phyloP scores from a whole-genome alignment of 2,888 invertebrate species.

The Phaedon cochleariae region DNA sequence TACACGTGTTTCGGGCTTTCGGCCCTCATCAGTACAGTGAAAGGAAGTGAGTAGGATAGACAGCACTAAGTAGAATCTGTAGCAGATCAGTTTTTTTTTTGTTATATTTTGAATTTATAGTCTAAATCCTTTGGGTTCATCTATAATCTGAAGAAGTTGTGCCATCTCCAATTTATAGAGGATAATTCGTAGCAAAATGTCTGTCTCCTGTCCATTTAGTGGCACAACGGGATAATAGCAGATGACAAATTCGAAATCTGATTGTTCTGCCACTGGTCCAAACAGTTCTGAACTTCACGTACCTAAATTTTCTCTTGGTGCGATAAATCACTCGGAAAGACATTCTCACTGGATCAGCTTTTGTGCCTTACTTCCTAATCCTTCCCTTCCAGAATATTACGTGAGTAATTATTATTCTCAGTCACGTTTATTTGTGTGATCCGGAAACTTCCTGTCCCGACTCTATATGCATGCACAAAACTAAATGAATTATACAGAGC shows the following conservation, averaged over 20 bases:
- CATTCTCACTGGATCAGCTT: conserved; percentile 34
- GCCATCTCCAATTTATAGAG: too few relatives aligned
- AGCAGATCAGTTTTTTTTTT: too few relatives aligned
- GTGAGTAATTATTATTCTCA: conserved; percentile 47
- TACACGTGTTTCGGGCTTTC: too few relatives aligned
- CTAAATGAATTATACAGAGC: too few relatives aligned
- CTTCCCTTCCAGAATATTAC: conserved; percentile 32
- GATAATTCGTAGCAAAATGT: too few relatives aligned
- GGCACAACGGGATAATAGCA: background rate
- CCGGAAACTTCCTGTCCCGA: background rate
- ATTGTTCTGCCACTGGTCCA: background rate
- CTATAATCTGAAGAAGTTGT: too few relatives aligned
- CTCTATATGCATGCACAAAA: background rate
- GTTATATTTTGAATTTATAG: too few relatives aligned
- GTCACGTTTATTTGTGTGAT: conserved; percentile 44
- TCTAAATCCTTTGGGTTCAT: too few relatives aligned
- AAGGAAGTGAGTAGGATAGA: too few relatives aligned
- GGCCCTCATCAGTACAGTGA: too few relatives aligned
- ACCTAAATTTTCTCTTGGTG: conserved; percentile 4
- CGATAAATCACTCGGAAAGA: conserved; percentile 34
- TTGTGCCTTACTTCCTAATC: conserved; percentile 37
- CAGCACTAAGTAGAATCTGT: too few relatives aligned
- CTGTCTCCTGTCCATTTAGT: too few relatives aligned
- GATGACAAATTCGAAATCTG: background rate
- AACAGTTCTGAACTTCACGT: conserved; percentile 10